phyloP scores from a whole-genome alignment of 2,888 invertebrate species.

The Zeuzera pyrina region DNA sequence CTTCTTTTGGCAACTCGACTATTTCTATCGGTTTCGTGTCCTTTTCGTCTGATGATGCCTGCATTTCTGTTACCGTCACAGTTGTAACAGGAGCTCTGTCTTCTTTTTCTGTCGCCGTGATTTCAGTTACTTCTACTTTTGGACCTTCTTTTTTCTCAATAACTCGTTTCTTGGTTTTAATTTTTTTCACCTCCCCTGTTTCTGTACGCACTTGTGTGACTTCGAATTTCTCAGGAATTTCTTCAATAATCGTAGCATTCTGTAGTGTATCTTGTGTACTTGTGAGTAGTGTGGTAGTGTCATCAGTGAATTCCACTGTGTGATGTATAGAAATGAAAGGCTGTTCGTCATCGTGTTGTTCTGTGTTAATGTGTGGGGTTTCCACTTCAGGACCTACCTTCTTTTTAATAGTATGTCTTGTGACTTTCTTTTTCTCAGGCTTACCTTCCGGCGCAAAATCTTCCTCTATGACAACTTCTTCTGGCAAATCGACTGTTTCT shows the following conservation, averaged over 20 bases:
- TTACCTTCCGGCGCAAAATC: conserved; percentile 17
- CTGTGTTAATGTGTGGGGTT: conserved; percentile 30
- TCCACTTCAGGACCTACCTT: conserved; percentile 33
- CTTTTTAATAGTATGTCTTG: conserved; percentile 54
- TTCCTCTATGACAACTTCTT: conserved; percentile 16
- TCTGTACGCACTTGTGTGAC: conserved; percentile 19
- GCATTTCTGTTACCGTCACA: conserved; percentile 12
- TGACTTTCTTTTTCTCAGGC: conserved; percentile 37
- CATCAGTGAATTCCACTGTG: conserved; percentile 28
- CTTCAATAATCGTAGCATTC: conserved; percentile 15
- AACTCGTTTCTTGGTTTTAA: conserved; percentile 16
- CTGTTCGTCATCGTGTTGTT: conserved; percentile 52
- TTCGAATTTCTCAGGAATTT: conserved; percentile 9
- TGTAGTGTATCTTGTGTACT: conserved; percentile 19
- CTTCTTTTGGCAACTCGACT: conserved; percentile 7
- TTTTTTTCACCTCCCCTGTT: conserved; percentile 16
- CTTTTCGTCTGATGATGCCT: conserved; percentile 27
- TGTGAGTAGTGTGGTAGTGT: conserved; percentile 19
- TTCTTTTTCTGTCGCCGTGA: conserved; percentile 31
- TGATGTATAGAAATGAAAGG: conserved; percentile 43
- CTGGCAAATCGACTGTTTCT: conserved; percentile 22
- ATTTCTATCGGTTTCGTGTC: conserved; percentile 16
- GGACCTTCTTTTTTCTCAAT: conserved; percentile 24
- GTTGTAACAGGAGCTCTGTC: conserved; percentile 18
- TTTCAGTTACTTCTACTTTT: conserved; percentile 32